Evolutionary conservation across 2,797 vertebrate genomes (phyloP), one percentile per base, ranked within the genome.

Genomic region (Chiloscyllium punctatum): DNA sequence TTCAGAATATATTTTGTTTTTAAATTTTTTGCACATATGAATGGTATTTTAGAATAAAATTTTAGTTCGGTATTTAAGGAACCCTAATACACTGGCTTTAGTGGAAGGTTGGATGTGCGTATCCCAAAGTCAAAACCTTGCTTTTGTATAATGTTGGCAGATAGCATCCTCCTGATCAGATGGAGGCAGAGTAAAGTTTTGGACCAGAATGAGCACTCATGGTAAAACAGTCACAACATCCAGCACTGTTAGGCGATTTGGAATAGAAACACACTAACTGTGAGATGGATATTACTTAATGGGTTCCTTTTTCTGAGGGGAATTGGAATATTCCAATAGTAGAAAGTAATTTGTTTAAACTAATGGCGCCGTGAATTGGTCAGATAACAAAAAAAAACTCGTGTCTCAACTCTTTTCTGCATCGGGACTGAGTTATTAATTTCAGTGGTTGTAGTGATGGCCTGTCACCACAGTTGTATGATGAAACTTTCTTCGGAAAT

Each of bases 401-500:
- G 13, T 48, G 16, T 37, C 66, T 69, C 9, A 82, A 72, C 13
- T 72, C 71, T 94, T 16, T n/a, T 16, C 27, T 48, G 27, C 15
- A 6, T 33, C 18, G 0, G 25, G 79, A 2, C 72, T n/a, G 13
- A 37, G 11, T 37, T 79, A 37, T 51, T 79, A 53, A 88, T 25
- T 88, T 88, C 48, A 30, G 48, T 27, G 87, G 27, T 82, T 30
- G 8, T 25, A 88, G 3, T 71, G 23, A 37, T 69, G 16, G 27
- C 42, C 23, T 57, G 33, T 62, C n/a, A 33, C 95, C 94, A 66
- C 98, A 97, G 98, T 97, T 97, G 98, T 51, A 96, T 98, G 98
- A 98, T 98, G 98, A 98, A 95, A 98, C 4, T 96, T 94, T 97
- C 98, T 98, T 98, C 97, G 97, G 98, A 98, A 48, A 98, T 98